A percentile compares a stretch with the other conserved stretches of the same genome.
Evolutionary conservation across 2,797 vertebrate genomes (phyloP).

Genomic region (Carcharodon carcharias): DNA sequence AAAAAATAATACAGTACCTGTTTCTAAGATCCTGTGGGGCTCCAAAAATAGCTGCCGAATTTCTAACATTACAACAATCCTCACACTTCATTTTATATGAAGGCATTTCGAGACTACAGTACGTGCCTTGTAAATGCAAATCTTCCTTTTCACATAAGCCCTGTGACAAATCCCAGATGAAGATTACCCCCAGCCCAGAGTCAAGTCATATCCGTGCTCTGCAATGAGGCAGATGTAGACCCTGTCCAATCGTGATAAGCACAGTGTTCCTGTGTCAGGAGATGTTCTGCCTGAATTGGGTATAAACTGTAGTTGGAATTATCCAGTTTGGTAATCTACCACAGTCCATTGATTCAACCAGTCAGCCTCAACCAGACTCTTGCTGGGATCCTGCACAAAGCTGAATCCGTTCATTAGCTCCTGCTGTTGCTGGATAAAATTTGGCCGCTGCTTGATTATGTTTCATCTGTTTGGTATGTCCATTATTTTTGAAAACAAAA

Average conservation of each 20-base stretch:
- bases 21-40: background rate
- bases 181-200: background rate
- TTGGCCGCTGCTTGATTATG: background rate
- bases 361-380: background rate
- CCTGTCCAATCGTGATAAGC: background rate
- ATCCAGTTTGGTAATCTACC: background rate
- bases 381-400: background rate
- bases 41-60: background rate
- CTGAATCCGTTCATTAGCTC: background rate
- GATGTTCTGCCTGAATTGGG: background rate
- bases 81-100: background rate
- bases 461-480: constrained; percentile 2
- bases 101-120: background rate
- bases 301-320: background rate
- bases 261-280: background rate
- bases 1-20: background rate
- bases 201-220: background rate
- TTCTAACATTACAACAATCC: background rate
- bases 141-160: background rate
- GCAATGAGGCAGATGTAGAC: background rate
- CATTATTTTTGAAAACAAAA: background rate
- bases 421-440: background rate
- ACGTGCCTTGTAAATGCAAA: background rate
- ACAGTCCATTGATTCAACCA: background rate
- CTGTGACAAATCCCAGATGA: background rate